Percentiles rank a stretch among this genome's conserved stretches.
Evolutionary conservation across 2,888 invertebrate species (phyloP).

Genomic region (Eucera pruinosa): DNA sequence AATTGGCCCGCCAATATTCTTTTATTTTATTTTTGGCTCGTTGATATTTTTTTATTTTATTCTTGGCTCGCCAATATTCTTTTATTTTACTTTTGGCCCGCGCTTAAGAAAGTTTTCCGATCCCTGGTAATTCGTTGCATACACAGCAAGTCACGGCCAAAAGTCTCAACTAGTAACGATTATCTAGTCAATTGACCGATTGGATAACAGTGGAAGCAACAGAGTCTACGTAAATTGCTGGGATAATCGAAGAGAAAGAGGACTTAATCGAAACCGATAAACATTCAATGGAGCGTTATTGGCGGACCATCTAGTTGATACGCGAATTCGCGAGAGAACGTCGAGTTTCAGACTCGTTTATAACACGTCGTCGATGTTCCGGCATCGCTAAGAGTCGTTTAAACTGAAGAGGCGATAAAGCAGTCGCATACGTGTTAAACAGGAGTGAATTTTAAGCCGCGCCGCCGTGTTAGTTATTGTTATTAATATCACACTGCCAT

Average conservation of each 20-base stretch:
- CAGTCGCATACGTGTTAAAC: slow-evolving; percentile 27
- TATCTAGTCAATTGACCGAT: too few relatives aligned
- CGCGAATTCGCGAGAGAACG: slow-evolving; percentile 47
- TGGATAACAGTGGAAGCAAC: too few relatives aligned
- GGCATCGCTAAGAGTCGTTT: slow-evolving; percentile 48
- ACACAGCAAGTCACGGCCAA: too few relatives aligned
- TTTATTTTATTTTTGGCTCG: too few relatives aligned
- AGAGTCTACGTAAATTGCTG: not conserved
- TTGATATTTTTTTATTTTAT: too few relatives aligned
- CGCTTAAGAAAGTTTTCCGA: too few relatives aligned
- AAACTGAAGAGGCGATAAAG: slow-evolving; percentile 31
- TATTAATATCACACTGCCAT: slow-evolving; percentile 21
- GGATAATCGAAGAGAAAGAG: slow-evolving; percentile 35
- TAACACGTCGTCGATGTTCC: slow-evolving; percentile 36
- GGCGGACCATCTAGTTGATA: slow-evolving; percentile 21
- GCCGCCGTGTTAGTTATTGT: slow-evolving; percentile 9
- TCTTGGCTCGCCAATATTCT: too few relatives aligned
- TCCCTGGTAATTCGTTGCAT: too few relatives aligned
- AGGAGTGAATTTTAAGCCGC: slow-evolving; percentile 22
- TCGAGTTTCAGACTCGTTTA: slow-evolving; percentile 41
- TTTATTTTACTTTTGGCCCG: too few relatives aligned
- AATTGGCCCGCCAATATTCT: too few relatives aligned
- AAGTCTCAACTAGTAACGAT: too few relatives aligned
- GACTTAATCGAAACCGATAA: slow-evolving; percentile 51
- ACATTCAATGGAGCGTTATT: slow-evolving; percentile 46